A percentile compares a stretch with the other conserved stretches of the same genome.
Conservation (phyloP, 2,797 vertebrate genomes). For the Tapirus indicus region DNA sequence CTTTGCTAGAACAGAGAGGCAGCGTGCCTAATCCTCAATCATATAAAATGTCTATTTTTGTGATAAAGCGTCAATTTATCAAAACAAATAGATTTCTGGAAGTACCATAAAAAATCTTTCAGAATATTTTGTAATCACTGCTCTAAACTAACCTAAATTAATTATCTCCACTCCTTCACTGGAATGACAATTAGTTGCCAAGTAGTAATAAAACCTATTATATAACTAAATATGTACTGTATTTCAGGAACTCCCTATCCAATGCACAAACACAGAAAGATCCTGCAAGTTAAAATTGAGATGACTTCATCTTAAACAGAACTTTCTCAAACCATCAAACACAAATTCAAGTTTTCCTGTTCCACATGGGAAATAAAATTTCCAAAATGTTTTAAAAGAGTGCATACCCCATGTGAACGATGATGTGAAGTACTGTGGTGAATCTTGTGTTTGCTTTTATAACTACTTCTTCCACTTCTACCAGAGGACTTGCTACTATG, state of each 20-base stretch:
- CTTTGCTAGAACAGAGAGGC: conserved; percentile 64
- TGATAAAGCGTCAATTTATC: conserved; percentile 82
- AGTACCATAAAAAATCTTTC: conserved; percentile 32
- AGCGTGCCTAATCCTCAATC: conserved; percentile 26
- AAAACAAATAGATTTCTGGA: conserved; percentile 73
- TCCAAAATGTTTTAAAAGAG: conserved; percentile 76
- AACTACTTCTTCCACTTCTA: conserved; percentile 89
- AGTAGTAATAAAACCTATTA: conserved; percentile 1
- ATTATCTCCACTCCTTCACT: conserved; percentile 8
- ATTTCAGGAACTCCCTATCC: conserved; percentile 41
- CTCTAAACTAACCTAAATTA: conserved; percentile 17
- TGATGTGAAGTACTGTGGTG: conserved; percentile 83
- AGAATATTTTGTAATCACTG: not conserved
- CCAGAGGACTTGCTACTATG: conserved; percentile 95
- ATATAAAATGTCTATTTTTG: conserved; percentile 40
- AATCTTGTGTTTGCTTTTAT: conserved; percentile 88
- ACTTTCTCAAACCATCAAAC: conserved; percentile 43
- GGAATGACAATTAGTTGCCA: conserved; percentile 46
- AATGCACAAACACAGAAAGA: conserved; percentile 68
- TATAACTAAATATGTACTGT: not conserved
- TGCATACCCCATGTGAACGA: conserved; percentile 92
- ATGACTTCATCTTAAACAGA: conserved; percentile 59
- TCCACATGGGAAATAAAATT: conserved; percentile 68
- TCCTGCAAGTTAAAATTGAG: conserved; percentile 72
- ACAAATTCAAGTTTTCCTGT: conserved; percentile 64